Evolutionary conservation across 2,888 invertebrate species (phyloP).

Genomic region (Heterodera filipjevi): DNA sequence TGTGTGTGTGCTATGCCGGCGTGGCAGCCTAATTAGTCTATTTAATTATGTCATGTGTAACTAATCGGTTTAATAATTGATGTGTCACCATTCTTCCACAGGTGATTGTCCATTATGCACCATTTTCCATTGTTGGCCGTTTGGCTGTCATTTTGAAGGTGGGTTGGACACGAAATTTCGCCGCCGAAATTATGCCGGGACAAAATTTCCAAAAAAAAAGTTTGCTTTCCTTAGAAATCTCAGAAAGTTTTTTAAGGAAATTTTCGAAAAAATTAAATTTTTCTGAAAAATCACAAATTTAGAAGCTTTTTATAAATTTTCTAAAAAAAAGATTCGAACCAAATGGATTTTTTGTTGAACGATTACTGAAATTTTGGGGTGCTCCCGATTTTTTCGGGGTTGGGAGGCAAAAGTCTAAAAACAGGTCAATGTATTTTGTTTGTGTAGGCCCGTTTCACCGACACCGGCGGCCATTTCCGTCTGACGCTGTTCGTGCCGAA

Average conservation of each 20-base stretch:
- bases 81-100: background rate
- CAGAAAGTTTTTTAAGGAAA: background rate
- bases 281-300: background rate
- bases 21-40: background rate
- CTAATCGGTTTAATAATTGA: no score
- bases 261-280: background rate
- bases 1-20: no score
- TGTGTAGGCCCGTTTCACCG: conserved; percentile 16
- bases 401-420: no score
- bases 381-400: no score
- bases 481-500: conserved; percentile 35
- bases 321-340: background rate
- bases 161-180: no score
- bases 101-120: conserved; percentile 50
- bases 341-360: no score
- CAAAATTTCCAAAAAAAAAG: no score
- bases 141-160: conserved; percentile 43
- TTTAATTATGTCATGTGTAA: background rate
- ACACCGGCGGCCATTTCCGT: conserved; percentile 16
- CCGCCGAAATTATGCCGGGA: no score
- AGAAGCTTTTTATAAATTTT: background rate
- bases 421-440: no score
- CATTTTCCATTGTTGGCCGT: conserved; percentile 34
- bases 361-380: no score
- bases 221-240: background rate